A percentile compares a stretch with the other conserved stretches of the same genome.
These are phyloP conservation scores for Alentia gelatinosa DNA, from an alignment of 2,888 invertebrate species.

Conservation along the genomic window DNA sequence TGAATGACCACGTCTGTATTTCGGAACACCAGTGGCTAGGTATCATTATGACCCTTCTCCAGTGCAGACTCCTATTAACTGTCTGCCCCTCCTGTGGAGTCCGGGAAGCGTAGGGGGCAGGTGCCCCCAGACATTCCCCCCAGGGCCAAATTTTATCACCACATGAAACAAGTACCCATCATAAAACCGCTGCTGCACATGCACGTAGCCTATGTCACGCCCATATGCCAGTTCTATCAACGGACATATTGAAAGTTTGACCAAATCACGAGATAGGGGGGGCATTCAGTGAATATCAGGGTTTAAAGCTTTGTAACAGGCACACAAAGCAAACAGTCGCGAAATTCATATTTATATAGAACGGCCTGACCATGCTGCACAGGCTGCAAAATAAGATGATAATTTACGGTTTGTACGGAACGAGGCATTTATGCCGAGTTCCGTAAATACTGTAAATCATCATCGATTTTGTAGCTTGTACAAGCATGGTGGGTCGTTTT, in stretches of 20 bases:
- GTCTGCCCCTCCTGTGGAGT: neutral
- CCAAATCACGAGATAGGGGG: too few species aligned
- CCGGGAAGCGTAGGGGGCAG: neutral
- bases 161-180: neutral
- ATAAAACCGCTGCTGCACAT: neutral
- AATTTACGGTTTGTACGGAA: too few species aligned
- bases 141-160: neutral
- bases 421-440: too few species aligned
- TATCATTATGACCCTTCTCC: neutral
- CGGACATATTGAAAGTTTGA: neutral
- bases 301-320: too few species aligned
- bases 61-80: neutral
- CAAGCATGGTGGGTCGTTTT: too few species aligned
- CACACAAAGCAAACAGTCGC: too few species aligned
- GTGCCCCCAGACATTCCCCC: neutral
- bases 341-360: too few species aligned
- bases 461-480: too few species aligned
- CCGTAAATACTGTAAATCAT: too few species aligned
- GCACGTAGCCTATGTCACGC: neutral
- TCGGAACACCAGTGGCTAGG: neutral
- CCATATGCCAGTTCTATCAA: neutral
- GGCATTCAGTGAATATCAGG: too few species aligned
- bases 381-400: too few species aligned
- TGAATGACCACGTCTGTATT: neutral
- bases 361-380: too few species aligned